Conservation (phyloP, 2,113 vertebrate species). For the Glareola pratincola region DNA sequence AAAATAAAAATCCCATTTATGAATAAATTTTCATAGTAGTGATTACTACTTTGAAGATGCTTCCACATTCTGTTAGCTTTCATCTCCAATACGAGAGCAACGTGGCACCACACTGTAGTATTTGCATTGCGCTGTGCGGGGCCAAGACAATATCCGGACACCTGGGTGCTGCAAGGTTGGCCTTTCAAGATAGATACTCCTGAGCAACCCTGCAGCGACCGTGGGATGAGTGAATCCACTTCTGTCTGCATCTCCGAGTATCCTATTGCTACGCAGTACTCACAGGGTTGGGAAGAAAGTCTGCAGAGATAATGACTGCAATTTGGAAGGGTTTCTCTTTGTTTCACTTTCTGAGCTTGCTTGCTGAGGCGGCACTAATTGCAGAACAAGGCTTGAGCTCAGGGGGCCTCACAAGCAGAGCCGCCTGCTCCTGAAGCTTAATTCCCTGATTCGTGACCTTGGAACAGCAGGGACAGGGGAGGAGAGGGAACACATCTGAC, state of each 20-base stretch:
- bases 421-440: slow-evolving; percentile 28
- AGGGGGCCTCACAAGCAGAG: slow-evolving; percentile 28
- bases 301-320: slow-evolving; percentile 52
- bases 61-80: neutral
- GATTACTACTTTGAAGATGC: neutral
- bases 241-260: neutral
- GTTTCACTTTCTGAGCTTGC: slow-evolving; percentile 35
- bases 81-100: neutral
- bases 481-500: neutral
- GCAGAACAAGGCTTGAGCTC: slow-evolving; percentile 47
- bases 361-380: slow-evolving; percentile 51
- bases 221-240: neutral
- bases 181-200: neutral
- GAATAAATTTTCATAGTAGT: neutral
- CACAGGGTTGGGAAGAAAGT: neutral
- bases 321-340: slow-evolving; percentile 47
- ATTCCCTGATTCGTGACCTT: slow-evolving; percentile 55
- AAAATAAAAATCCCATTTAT: neutral
- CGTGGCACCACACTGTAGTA: neutral
- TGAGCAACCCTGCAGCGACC: neutral
- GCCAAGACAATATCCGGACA: neutral
- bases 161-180: neutral
- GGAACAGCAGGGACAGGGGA: slow-evolving; percentile 12
- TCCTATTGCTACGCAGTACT: neutral
- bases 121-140: neutral